These are phyloP conservation scores for Lepus oiostolus DNA, from an alignment of 2,797 vertebrate genomes.

Conservation along the genomic window DNA sequence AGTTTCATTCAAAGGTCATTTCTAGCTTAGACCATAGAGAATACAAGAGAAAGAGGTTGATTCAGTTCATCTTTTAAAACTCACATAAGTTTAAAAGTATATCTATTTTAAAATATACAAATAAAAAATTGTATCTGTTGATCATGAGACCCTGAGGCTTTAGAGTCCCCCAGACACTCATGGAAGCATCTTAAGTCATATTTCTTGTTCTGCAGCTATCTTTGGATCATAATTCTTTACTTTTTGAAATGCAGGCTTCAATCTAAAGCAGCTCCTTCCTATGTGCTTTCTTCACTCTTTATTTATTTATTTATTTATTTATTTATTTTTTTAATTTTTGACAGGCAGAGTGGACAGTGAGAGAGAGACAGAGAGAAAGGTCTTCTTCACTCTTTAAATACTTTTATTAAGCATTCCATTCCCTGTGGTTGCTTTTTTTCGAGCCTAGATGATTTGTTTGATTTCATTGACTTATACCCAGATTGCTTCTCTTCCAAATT, in stretches of 20 bases:
- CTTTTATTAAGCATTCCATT: background rate
- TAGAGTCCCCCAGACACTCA: accelerated
- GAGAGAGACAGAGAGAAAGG: too few species aligned
- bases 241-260: background rate
- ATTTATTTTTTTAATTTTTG: too few species aligned
- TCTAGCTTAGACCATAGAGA: background rate
- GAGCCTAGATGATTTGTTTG: background rate
- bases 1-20: conserved; percentile 33
- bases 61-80: background rate
- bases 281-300: background rate
- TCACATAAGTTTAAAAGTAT: background rate
- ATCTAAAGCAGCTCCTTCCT: background rate
- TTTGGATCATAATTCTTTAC: background rate
- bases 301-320: too few species aligned
- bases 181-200: background rate
- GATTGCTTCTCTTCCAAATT: background rate
- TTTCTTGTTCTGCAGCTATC: background rate
- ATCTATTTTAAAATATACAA: too few species aligned
- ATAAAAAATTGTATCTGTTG: background rate
- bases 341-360: too few species aligned
- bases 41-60: background rate
- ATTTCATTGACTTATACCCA: background rate
- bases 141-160: background rate
- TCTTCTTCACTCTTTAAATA: background rate
- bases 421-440: background rate